Conservation (phyloP, 2,113 vertebrate genomes). For the Cranoglanis bouderius region DNA sequence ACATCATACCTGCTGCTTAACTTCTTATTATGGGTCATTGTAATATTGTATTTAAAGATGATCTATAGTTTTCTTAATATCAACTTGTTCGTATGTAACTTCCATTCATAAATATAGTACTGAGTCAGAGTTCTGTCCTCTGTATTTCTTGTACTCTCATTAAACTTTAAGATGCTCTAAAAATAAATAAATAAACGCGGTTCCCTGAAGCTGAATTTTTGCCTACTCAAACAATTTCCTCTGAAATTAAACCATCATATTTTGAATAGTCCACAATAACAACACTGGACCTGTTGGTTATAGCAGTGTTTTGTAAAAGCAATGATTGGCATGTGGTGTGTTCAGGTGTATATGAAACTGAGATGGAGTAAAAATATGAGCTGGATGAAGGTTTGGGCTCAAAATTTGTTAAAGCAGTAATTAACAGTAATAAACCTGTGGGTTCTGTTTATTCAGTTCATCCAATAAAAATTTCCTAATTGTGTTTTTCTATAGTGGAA, state of each 20-base stretch:
- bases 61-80: background rate
- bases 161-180: background rate
- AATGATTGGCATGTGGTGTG: background rate
- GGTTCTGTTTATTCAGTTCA: background rate
- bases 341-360: background rate
- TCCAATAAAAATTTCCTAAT: background rate
- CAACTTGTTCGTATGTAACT: background rate
- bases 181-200: background rate
- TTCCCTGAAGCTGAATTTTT: background rate
- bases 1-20: background rate
- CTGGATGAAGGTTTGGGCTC: background rate
- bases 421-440: background rate
- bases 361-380: too few relatives aligned
- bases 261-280: background rate
- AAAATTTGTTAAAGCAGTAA: background rate
- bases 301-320: background rate
- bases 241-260: background rate
- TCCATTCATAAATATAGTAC: background rate
- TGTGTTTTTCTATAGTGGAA: background rate
- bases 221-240: background rate
- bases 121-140: background rate
- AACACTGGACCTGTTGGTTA: background rate
- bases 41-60: background rate
- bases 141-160: background rate
- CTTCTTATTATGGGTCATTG: background rate